These are phyloP conservation scores for Lepus europaeus DNA, from an alignment of 2,113 vertebrate species.

Conservation along the genomic window DNA sequence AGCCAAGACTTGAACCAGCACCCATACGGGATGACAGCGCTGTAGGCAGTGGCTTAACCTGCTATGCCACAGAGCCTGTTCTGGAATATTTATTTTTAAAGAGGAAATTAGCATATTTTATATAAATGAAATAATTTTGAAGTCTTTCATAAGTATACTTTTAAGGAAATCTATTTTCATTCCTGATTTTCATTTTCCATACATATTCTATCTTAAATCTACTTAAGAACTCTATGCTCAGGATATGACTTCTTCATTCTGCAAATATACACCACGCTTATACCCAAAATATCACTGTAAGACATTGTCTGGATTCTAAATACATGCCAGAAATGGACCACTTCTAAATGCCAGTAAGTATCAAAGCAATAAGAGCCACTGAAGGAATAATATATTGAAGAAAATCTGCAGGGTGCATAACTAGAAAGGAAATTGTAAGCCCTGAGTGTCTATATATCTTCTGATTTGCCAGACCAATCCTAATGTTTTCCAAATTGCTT, in stretches of 20 bases:
- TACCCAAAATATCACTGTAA: not conserved
- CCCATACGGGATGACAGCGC: no score
- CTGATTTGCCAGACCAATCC: not conserved
- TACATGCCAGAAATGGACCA: not conserved
- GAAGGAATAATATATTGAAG: no score
- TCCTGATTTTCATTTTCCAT: not conserved
- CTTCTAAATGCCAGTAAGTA: not conserved
- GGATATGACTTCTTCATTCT: not conserved
- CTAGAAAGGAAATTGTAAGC: not conserved
- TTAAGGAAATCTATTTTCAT: not conserved
- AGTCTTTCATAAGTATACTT: not conserved
- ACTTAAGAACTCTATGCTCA: not conserved
- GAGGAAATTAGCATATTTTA: not conserved
- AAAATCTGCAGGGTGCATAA: not conserved
- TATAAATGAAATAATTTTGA: not conserved
- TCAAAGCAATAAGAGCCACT: not conserved
- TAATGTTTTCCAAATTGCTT: not conserved
- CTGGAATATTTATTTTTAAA: not conserved
- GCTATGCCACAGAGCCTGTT: no score
- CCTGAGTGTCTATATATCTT: accelerated
- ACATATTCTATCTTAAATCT: not conserved
- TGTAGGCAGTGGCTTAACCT: no score
- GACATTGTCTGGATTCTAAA: not conserved
- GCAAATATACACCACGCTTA: not conserved
- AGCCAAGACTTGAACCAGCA: no score